Percentiles rank a stretch among this genome's conserved stretches.
Evolutionary conservation across 1,140 invertebrate species (phyloP).

Genomic region (Trichogramma pretiosum): DNA sequence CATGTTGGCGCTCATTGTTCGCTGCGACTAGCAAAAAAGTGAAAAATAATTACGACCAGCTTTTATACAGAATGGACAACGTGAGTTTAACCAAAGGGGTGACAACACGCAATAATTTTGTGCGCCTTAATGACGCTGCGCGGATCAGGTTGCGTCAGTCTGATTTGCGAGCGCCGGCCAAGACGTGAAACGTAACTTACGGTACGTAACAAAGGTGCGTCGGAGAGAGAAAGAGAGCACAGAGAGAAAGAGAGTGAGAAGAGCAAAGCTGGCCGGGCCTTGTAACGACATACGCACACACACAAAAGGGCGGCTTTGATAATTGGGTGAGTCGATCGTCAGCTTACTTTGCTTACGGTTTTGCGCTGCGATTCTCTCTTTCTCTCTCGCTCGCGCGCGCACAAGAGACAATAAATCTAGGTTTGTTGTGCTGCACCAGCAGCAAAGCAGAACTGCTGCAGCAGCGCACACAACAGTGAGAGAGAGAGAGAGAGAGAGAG

Average conservation of each 20-base stretch:
- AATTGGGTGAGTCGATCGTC: constrained; percentile 40
- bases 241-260: neutral
- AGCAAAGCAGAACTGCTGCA: neutral
- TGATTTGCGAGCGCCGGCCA: no score
- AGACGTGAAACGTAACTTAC: no score
- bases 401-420: neutral
- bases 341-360: constrained; percentile 19
- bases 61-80: no score
- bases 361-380: neutral
- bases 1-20: no score
- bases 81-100: no score
- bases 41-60: no score
- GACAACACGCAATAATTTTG: no score
- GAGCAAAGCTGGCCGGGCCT: constrained; percentile 8
- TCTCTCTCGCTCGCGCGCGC: neutral
- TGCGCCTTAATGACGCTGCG: no score
- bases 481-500: neutral
- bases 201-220: neutral
- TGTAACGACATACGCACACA: constrained; percentile 4
- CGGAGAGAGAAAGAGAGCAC: neutral
- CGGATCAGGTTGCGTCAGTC: no score
- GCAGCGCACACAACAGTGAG: neutral
- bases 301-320: constrained; percentile 28
- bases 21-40: no score
- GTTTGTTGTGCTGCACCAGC: neutral